Base-by-base conservation (phyloP, 2,797 vertebrate species). In the Hoplostethus atlanticus region DNA sequence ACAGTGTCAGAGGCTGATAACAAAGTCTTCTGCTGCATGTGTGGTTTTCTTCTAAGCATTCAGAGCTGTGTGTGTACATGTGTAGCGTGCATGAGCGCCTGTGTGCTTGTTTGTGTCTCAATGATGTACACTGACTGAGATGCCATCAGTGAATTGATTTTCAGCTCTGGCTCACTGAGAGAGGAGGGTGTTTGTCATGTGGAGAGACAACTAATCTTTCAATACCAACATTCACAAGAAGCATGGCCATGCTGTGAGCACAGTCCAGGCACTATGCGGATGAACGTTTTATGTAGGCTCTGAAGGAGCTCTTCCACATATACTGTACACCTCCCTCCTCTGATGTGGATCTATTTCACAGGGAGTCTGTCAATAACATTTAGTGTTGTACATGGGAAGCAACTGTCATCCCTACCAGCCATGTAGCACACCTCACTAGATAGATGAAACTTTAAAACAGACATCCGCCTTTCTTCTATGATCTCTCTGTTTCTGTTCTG, bases 71-170 rank as follows among this genome's bases (percentile, higher is more conserved):
- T 60, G 38, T 21, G 48, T 59, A 71, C 64, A 46, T 34, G 52
- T 67, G 77, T 10, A 15, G 74, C 70, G 78, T 73, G 71, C 71
- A 59, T 71, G 73, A 71, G 58, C 15, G 16, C 60, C 46, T 50
- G 68, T 75, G 84, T 59, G 73, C 88, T 87, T 87, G 84, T 90
- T 91, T 89, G 86, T 85, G 83, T 84, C 42, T 54, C 89, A 80
- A 64, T 85, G 91, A 92, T 84, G 88, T 89, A 84, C 87, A 30
- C 84, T 79, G 89, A 88, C 90, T 84, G 79, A 86, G 84, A 85
- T 91, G 89, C 87, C 92, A 91, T 93, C 91, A 90, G 87, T 53
- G 81, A 93, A 95, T 95, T 94, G 93, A 95, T 95, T 95, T 94
- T 89, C 87, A 79, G 87, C 89, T 90, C 81, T 71, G 21, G 76